These are phyloP conservation scores for Sebastes taczanowskii DNA, from an alignment of 2,797 vertebrate genomes.

Conservation along the genomic window DNA sequence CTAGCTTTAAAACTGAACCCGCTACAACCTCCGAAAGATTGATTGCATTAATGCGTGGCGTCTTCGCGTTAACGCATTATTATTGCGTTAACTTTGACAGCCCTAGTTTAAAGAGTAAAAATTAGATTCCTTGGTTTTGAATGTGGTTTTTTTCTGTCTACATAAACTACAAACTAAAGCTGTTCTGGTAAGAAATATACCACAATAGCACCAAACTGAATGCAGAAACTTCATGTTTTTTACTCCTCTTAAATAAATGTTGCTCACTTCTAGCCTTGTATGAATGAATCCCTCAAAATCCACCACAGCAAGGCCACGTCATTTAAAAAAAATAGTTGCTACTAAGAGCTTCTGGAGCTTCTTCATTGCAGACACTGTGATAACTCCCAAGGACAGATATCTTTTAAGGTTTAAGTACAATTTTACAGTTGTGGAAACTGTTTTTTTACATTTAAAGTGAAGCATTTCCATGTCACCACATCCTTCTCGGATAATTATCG, in stretches of 20 bases:
- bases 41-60: too few relatives aligned
- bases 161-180: background rate
- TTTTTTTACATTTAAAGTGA: slow-evolving; percentile 16
- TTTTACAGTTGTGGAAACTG: background rate
- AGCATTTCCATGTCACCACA: slow-evolving; percentile 13
- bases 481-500: slow-evolving; percentile 40
- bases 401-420: background rate
- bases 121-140: background rate
- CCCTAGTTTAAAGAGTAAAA: background rate
- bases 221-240: background rate
- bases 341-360: background rate
- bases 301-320: background rate
- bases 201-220: background rate
- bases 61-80: too few relatives aligned
- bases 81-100: too few relatives aligned
- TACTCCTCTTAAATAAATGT: background rate
- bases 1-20: too few relatives aligned
- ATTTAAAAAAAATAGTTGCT: background rate
- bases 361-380: background rate
- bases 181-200: background rate
- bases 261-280: background rate
- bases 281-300: background rate
- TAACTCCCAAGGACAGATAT: background rate
- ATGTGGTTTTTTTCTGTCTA: background rate
- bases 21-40: too few relatives aligned